Conservation (phyloP, 1,140 invertebrate species). For the Listronotus bonariensis region DNA sequence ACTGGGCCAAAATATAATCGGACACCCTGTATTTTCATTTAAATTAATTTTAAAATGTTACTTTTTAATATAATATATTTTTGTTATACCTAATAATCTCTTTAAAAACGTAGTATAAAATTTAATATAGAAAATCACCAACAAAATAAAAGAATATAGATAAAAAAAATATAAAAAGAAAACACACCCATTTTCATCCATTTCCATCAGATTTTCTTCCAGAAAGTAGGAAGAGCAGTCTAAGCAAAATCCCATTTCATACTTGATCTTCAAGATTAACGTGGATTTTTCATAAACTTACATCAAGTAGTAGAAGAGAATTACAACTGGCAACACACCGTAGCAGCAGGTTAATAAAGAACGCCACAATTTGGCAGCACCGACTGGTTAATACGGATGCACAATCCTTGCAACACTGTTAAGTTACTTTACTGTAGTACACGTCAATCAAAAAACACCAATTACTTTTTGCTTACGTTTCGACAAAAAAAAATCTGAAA, state of each 20-base stretch:
- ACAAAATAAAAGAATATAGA: constrained; percentile 9
- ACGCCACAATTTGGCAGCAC: constrained; percentile 19
- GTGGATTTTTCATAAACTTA: constrained; percentile 26
- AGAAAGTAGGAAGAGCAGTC: constrained; percentile 31
- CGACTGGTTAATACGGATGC: constrained; percentile 12
- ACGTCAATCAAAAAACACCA: too few species aligned
- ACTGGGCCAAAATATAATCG: too few species aligned
- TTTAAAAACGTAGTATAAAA: too few species aligned
- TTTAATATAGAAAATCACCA: too few species aligned
- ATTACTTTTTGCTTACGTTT: constrained; percentile 18
- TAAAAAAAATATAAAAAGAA: constrained; percentile 4
- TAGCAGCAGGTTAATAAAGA: constrained; percentile 17
- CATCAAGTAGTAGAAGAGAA: constrained; percentile 28
- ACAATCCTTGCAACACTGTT: constrained; percentile 17
- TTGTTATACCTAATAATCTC: too few species aligned
- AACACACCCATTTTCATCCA: constrained; percentile 37
- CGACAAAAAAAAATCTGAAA: constrained; percentile 7
- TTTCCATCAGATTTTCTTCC: constrained; percentile 31
- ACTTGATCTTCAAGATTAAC: constrained; percentile 27
- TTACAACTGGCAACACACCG: constrained; percentile 22
- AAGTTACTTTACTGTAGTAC: neutral
- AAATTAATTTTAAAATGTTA: too few species aligned
- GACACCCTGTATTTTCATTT: too few species aligned
- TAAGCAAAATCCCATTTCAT: constrained; percentile 35
- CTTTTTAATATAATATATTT: too few species aligned